Percentiles rank a stretch among this genome's conserved stretches.
phyloP scores from a whole-genome alignment of 2,888 invertebrate species.

The Zootermopsis nevadensis region DNA sequence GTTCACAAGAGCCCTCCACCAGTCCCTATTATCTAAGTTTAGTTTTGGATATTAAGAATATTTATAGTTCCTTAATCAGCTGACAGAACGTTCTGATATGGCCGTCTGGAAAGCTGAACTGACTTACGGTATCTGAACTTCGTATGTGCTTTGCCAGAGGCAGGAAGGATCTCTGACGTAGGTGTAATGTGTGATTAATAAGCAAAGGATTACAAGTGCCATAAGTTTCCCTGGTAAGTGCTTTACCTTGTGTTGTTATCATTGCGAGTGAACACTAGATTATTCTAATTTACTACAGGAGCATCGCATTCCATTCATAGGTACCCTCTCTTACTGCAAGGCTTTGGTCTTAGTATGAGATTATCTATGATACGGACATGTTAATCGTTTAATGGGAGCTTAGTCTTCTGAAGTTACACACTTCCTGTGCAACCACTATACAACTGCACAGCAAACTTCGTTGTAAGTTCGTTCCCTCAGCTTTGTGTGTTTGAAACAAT shows the following conservation, averaged over 20 bases:
- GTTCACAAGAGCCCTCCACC: too few species aligned
- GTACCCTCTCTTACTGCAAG: not conserved
- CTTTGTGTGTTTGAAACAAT: too few species aligned
- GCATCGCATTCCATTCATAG: not conserved
- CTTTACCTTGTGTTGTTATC: not conserved
- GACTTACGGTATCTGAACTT: too few species aligned
- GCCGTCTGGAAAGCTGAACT: too few species aligned
- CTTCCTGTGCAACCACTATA: not conserved
- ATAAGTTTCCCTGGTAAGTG: not conserved
- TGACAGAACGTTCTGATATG: too few species aligned
- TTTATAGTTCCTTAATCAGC: too few species aligned
- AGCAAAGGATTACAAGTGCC: not conserved
- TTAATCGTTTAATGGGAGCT: not conserved
- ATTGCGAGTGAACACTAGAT: not conserved
- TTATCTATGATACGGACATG: not conserved
- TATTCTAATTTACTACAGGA: not conserved
- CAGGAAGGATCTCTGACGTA: not conserved
- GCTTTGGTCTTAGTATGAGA: not conserved
- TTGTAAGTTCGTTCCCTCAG: not conserved
- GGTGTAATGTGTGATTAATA: slow-evolving; percentile 3
- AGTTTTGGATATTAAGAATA: too few species aligned
- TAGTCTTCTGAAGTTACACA: too few species aligned
- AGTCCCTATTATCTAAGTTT: too few species aligned
- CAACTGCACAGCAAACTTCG: not conserved
- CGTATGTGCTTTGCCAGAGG: not conserved